Evolutionary conservation across 2,888 invertebrate genomes (phyloP).

Genomic region (Anticlea derivata): DNA sequence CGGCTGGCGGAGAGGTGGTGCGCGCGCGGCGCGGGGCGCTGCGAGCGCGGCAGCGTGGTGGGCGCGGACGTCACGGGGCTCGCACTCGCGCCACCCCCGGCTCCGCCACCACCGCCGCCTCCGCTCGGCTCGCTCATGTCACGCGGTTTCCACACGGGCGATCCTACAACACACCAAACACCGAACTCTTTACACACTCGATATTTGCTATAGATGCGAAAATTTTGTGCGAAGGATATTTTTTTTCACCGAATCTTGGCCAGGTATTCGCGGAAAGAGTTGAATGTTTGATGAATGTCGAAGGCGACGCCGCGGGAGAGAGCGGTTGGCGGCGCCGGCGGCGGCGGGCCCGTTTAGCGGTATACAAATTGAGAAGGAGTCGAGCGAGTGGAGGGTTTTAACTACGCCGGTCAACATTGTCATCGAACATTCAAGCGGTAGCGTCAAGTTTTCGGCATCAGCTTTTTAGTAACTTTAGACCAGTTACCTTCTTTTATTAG

Average conservation of each 20-base stretch:
- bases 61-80: constrained; percentile 49
- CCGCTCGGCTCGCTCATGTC: constrained; percentile 86
- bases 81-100: constrained; percentile 36
- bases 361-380: constrained; percentile 32
- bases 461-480: constrained; percentile 31
- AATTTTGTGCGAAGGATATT: constrained; percentile 56
- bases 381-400: constrained; percentile 34
- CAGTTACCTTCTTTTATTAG: constrained; percentile 11
- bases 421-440: constrained; percentile 81
- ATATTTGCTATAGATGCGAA: constrained; percentile 46
- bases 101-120: constrained; percentile 46
- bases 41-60: constrained; percentile 76
- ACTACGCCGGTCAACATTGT: constrained; percentile 69
- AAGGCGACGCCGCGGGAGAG: constrained; percentile 52
- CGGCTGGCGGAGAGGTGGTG: constrained; percentile 79
- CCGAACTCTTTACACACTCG: constrained; percentile 78
- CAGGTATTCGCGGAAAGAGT: constrained; percentile 78
- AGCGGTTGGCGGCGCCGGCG: constrained; percentile 39
- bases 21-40: constrained; percentile 73
- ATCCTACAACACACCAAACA: constrained; percentile 92
- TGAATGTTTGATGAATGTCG: constrained; percentile 84
- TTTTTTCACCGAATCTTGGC: constrained; percentile 57
- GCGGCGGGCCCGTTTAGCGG: constrained; percentile 27
- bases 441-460: constrained; percentile 31
- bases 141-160: constrained; percentile 99